phyloP scores from a whole-genome alignment of 2,888 invertebrate species.

The Lymantria dispar region DNA sequence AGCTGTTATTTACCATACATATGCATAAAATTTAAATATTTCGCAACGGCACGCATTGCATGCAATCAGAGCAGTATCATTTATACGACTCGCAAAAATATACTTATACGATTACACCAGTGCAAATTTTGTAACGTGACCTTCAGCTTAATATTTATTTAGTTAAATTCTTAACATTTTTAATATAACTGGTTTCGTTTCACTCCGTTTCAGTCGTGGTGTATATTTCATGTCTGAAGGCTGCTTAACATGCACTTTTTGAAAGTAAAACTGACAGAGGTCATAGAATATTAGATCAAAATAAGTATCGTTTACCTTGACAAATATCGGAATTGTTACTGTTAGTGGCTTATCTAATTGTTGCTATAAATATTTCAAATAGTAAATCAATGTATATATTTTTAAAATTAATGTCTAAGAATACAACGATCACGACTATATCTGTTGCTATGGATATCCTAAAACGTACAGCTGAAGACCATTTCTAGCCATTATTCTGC shows the following conservation, averaged over 20 bases:
- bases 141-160: slow-evolving; percentile 17
- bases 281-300: slow-evolving; percentile 27
- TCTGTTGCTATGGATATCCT: too few species aligned
- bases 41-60: slow-evolving; percentile 13
- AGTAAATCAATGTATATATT: too few species aligned
- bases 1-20: slow-evolving; percentile 27
- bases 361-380: background rate
- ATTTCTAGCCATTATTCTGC: too few species aligned
- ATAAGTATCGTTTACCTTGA: slow-evolving; percentile 28
- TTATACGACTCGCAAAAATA: slow-evolving; percentile 12
- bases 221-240: slow-evolving; percentile 20
- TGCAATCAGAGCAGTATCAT: slow-evolving; percentile 24
- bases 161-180: slow-evolving; percentile 5
- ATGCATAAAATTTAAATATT: slow-evolving; percentile 17
- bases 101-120: slow-evolving; percentile 19
- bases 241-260: slow-evolving; percentile 28
- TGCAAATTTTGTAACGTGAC: slow-evolving; percentile 18
- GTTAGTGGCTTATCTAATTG: background rate
- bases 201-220: slow-evolving; percentile 12
- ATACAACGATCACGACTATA: too few species aligned
- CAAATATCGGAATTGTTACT: slow-evolving; percentile 10
- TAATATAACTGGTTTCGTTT: slow-evolving; percentile 4
- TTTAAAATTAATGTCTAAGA: too few species aligned
- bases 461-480: too few species aligned
- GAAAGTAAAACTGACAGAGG: slow-evolving; percentile 36